Evolutionary conservation across 2,113 vertebrate species (phyloP).

Genomic region (Melanocharis versteri): DNA sequence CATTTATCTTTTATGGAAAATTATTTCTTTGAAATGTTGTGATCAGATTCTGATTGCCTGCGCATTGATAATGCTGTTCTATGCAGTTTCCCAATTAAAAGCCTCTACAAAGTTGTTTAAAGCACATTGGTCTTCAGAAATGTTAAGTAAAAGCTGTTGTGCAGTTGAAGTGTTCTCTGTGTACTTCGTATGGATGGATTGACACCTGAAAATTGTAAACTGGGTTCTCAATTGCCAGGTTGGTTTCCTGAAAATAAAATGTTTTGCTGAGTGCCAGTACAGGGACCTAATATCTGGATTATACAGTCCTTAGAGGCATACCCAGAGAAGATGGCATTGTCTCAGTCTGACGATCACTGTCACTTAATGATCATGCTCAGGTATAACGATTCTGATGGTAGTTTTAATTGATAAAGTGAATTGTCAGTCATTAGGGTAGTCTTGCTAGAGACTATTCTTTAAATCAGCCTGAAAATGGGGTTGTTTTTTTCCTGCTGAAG

Average conservation of each 20-base stretch:
- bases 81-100: not conserved
- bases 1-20: not conserved
- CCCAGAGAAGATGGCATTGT: not conserved
- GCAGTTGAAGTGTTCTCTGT: not conserved
- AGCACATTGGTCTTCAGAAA: not conserved
- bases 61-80: not conserved
- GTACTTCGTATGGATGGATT: not conserved
- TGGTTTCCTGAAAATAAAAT: not conserved
- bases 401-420: not conserved
- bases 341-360: not conserved
- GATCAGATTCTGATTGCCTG: not conserved
- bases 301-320: not conserved
- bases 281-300: not conserved
- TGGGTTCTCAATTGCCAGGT: fast-evolving
- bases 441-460: not conserved
- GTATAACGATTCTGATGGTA: not conserved
- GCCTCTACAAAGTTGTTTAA: not conserved
- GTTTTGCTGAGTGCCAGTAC: not conserved
- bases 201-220: not conserved
- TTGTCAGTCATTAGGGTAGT: not conserved
- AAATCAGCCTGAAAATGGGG: not conserved
- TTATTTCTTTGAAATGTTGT: not conserved
- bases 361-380: not conserved
- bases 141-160: not conserved
- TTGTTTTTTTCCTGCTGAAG: not conserved